phyloP scores from a whole-genome alignment of 1,140 invertebrate genomes.

The Drosophila carrolli region DNA sequence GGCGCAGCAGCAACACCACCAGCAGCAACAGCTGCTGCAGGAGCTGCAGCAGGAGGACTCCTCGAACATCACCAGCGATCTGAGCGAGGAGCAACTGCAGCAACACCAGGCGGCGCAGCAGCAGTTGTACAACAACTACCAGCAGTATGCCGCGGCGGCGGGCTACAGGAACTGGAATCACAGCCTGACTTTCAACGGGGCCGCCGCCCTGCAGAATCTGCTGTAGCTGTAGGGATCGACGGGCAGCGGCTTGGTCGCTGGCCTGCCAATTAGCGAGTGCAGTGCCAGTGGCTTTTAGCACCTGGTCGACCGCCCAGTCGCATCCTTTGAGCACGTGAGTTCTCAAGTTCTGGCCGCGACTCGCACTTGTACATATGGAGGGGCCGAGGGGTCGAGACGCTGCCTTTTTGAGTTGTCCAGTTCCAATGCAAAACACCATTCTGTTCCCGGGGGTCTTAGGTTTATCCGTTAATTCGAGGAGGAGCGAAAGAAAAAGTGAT shows the following conservation, averaged over 20 bases:
- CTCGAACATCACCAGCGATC: constrained; percentile 80
- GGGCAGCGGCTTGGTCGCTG: constrained; percentile 61
- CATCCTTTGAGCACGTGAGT: constrained; percentile 79
- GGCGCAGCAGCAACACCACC: constrained; percentile 57
- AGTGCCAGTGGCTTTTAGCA: constrained; percentile 72
- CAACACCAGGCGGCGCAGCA: constrained; percentile 74
- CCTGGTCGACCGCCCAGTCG: constrained; percentile 43
- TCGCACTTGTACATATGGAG: constrained; percentile 53
- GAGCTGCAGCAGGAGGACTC: constrained; percentile 79
- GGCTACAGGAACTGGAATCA: constrained; percentile 82
- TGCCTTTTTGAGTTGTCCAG: constrained; percentile 50
- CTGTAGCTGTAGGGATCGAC: constrained; percentile 68
- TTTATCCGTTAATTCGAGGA: constrained; percentile 8
- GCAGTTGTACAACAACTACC: constrained; percentile 81
- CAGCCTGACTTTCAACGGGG: constrained; percentile 76
- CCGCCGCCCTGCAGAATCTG: constrained; percentile 78
- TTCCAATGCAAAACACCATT: constrained; percentile 34
- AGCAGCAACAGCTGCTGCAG: constrained; percentile 69
- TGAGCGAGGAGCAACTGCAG: constrained; percentile 82
- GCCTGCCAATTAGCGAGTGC: constrained; percentile 63
- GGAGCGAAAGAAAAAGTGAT: constrained; percentile 81
- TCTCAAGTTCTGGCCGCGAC: constrained; percentile 21
- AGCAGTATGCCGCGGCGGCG: constrained; percentile 78
- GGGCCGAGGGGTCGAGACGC: constrained; percentile 40
- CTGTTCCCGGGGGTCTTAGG: constrained; percentile 35